These are phyloP conservation scores for Ramazzottius varieornatus DNA, from an alignment of 2,888 invertebrate species.

Conservation along the genomic window DNA sequence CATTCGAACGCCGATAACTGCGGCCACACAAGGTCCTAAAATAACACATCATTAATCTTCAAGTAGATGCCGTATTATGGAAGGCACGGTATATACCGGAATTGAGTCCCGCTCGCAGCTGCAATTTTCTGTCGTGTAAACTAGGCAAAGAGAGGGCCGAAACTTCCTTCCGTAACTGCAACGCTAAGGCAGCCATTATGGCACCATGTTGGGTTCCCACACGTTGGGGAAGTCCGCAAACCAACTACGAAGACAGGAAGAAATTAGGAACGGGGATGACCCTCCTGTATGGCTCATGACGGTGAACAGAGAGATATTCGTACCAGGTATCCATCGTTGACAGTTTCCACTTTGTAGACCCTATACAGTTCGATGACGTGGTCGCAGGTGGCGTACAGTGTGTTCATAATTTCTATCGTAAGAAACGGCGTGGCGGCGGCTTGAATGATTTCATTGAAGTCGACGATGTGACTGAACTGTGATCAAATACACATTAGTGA, in stretches of 20 bases:
- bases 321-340: not conserved
- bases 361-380: not conserved
- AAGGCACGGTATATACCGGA: not conserved
- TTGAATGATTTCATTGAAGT: not conserved
- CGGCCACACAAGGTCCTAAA: not conserved
- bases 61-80: too few relatives aligned
- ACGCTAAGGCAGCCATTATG: not conserved
- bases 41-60: too few relatives aligned
- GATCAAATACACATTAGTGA: not conserved
- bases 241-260: too few relatives aligned
- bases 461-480: not conserved
- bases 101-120: not conserved
- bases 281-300: too few relatives aligned
- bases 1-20: not conserved
- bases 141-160: not conserved
- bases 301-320: not conserved
- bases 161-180: not conserved
- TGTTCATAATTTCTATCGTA: not conserved
- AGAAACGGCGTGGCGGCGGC: not conserved
- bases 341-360: not conserved
- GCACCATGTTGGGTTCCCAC: not conserved
- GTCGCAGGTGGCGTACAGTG: not conserved
- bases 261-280: too few relatives aligned
- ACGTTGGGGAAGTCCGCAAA: not conserved
- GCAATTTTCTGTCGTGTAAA: not conserved